phyloP scores from a whole-genome alignment of 1,140 invertebrate genomes.

The Leptonema lineaticorne region DNA sequence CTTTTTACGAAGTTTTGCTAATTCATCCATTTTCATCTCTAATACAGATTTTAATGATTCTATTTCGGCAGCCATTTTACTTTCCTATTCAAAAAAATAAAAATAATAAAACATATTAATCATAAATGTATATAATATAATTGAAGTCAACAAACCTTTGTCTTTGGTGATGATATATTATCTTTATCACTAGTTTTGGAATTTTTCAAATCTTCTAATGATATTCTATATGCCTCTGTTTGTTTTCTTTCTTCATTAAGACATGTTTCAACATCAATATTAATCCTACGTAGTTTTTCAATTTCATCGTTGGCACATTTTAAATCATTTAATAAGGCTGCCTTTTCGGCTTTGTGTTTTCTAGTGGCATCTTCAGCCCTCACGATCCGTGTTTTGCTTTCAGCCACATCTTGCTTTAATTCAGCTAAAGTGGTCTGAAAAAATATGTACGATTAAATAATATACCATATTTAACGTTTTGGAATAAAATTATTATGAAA shows the following conservation, averaged over 20 bases:
- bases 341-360: slow-evolving; percentile 14
- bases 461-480: neutral
- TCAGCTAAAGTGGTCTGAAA: slow-evolving; percentile 52
- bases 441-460: slow-evolving; percentile 1
- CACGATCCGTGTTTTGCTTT: slow-evolving; percentile 48
- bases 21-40: slow-evolving; percentile 72
- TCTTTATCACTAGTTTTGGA: neutral
- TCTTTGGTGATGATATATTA: neutral
- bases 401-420: slow-evolving; percentile 52
- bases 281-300: neutral
- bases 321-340: slow-evolving; percentile 24
- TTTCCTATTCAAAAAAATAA: slow-evolving; percentile 23
- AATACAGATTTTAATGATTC: slow-evolving; percentile 74
- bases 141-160: neutral
- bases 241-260: neutral
- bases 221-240: neutral
- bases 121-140: too few species aligned
- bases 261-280: neutral
- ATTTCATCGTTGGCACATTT: slow-evolving; percentile 25
- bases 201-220: slow-evolving; percentile 7
- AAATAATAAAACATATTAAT: neutral
- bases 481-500: neutral
- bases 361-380: slow-evolving; percentile 14
- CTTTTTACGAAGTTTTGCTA: slow-evolving; percentile 66
- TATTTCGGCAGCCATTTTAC: slow-evolving; percentile 62